These are phyloP conservation scores for Budorcas taxicolor DNA, from an alignment of 2,113 vertebrate genomes.

Conservation along the genomic window DNA sequence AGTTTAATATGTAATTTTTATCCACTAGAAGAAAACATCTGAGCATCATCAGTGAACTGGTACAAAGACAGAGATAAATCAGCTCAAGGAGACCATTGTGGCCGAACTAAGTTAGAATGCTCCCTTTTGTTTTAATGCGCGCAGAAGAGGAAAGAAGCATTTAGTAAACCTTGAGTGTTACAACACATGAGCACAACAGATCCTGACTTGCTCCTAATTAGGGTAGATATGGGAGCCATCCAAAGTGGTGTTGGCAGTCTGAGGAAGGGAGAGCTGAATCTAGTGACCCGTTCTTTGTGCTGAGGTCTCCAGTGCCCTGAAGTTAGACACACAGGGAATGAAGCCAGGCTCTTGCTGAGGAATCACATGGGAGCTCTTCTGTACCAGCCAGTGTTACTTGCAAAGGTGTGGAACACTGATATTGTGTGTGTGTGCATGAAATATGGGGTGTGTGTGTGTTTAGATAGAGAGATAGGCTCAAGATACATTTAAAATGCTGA, in stretches of 20 bases:
- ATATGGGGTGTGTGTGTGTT: not conserved
- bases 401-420: not conserved
- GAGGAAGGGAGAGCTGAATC: not conserved
- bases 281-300: not conserved
- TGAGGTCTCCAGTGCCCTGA: not conserved
- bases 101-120: not conserved
- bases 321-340: not conserved
- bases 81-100: not conserved
- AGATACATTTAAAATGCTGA: not conserved
- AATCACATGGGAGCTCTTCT: not conserved
- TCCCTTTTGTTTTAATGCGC: not conserved
- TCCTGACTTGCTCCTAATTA: not conserved
- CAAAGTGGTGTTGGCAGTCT: not conserved
- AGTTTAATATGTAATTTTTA: not conserved
- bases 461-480: not conserved
- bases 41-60: not conserved
- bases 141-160: not conserved
- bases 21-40: not conserved
- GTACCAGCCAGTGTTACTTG: not conserved
- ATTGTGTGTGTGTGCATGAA: rapidly evolving
- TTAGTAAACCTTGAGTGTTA: not conserved
- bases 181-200: not conserved
- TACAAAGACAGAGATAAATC: not conserved
- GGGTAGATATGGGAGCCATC: not conserved
- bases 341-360: not conserved